phyloP scores from a whole-genome alignment of 1,140 invertebrate species.

The Lucilia sericata region DNA sequence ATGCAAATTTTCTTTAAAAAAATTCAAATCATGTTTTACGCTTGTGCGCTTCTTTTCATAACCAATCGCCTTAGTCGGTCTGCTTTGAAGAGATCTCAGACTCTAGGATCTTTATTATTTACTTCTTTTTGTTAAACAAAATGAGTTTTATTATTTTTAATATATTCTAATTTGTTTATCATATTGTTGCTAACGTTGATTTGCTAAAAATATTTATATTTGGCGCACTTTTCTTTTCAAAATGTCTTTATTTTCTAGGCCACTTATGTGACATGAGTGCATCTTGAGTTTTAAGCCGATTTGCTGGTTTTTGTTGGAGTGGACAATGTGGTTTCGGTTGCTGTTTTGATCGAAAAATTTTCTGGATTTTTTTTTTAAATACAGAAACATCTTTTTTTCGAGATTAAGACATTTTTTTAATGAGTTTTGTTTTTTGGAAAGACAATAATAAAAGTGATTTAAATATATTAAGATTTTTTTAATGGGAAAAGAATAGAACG shows the following conservation, averaged over 20 bases:
- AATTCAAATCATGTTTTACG: conserved; percentile 18
- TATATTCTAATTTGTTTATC: conserved; percentile 37
- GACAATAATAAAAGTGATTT: too few species aligned
- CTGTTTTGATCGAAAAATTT: not conserved
- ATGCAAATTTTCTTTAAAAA: not conserved
- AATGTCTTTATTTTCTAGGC: not conserved
- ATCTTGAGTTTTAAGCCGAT: conserved; percentile 38
- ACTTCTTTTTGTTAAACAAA: not conserved
- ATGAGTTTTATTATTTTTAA: not conserved
- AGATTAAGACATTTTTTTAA: not conserved
- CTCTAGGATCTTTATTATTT: not conserved
- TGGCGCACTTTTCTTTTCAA: not conserved
- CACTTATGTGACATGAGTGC: conserved; percentile 3
- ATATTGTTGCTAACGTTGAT: not conserved
- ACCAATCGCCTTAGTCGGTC: not conserved
- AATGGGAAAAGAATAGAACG: too few species aligned
- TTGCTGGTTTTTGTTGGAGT: not conserved
- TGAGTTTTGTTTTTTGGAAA: not conserved
- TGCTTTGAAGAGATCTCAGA: not conserved
- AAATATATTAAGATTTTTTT: too few species aligned
- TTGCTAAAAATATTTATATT: conserved; percentile 3
- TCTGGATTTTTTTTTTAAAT: not conserved
- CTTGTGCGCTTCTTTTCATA: not conserved
- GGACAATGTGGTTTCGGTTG: not conserved
- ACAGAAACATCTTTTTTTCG: not conserved